Evolutionary conservation across 1,140 invertebrate species (phyloP).

Genomic region (Metaphire vulgaris): DNA sequence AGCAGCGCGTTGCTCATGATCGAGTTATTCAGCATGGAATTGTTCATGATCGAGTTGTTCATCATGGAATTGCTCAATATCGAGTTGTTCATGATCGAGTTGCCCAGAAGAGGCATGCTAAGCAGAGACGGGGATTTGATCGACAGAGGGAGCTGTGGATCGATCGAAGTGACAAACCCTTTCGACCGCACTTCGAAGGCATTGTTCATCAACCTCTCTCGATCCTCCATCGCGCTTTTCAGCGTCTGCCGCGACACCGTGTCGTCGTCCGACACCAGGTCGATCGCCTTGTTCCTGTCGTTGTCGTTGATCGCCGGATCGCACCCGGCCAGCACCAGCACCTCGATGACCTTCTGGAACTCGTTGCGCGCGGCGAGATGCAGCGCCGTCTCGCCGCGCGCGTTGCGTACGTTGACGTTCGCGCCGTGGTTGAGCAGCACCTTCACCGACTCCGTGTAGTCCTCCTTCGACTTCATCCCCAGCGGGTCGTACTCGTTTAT

Average conservation of each 20-base stretch:
- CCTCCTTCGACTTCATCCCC: slow-evolving; percentile 24
- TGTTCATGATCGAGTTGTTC: too few species aligned
- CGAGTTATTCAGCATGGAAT: too few species aligned
- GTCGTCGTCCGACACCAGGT: slow-evolving; percentile 19
- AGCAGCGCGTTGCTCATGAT: neutral
- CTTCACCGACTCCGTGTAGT: slow-evolving; percentile 23
- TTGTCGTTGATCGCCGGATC: slow-evolving; percentile 20
- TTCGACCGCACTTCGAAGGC: slow-evolving; percentile 23
- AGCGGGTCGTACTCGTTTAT: slow-evolving; percentile 19
- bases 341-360: slow-evolving; percentile 26
- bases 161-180: slow-evolving; percentile 11
- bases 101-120: neutral
- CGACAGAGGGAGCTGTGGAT: slow-evolving; percentile 1
- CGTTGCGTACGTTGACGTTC: slow-evolving; percentile 37
- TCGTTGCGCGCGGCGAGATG: slow-evolving; percentile 37
- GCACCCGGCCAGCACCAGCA: slow-evolving; percentile 16
- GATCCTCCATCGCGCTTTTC: slow-evolving; percentile 23
- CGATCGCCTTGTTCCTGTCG: slow-evolving; percentile 22
- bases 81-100: too few species aligned
- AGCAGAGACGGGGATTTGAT: neutral
- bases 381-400: slow-evolving; percentile 37
- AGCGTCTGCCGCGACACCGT: slow-evolving; percentile 17
- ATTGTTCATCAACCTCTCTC: slow-evolving; percentile 21
- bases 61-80: too few species aligned
- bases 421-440: slow-evolving; percentile 28